Base-by-base conservation (phyloP, 2,888 invertebrate species). In the Oegoconia quadripuncta region DNA sequence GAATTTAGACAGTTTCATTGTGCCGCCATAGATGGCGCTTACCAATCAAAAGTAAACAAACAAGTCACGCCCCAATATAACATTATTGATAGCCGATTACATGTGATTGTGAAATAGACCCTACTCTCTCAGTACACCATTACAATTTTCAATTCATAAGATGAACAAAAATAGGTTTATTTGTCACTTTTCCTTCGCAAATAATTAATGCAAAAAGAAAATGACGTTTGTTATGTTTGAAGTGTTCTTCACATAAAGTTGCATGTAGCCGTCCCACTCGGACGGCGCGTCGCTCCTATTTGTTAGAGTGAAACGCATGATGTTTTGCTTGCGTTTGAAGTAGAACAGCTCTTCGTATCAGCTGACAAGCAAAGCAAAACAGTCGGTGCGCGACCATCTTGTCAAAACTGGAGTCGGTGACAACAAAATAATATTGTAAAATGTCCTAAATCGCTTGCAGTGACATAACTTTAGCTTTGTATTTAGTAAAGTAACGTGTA, bases 291-390 rank as follows among this genome's bases (percentile, higher is more conserved):
- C 1, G 1, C 8, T 16, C 8, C 12, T 3, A 0, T 31, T 48
- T 18, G 62, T 41, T 42, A 54, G 57, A 81, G 51, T 38, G 75
- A 74, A 71, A 69, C 0, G 49, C 37, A 39, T 23, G 20, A 50
- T 51, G 34, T 47, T 39, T 48, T 47, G 44, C 45, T 60, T 73
- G 53, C 66, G 69, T 66, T 73, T 69, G 58, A 68, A 79, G 54
- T 63, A 64, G 58, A 79, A 73, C 78, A 73, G 74, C 55, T 71
- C 14, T 74, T 80, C 79, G 81, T 88, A 88, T 88, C 88, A 88
- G 88, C 88, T 88, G 88, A 88, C 88, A 88, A 84, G 76, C 88
- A 88, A 88, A 88, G 88, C 88, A 88, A 88, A 88, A 88, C 88
- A 88, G 88, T 88, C 86, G 87, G 88, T 87, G 81, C 83, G 87